These are phyloP conservation scores for Chamaea fasciata DNA, from an alignment of 2,113 vertebrate species.

Conservation along the genomic window DNA sequence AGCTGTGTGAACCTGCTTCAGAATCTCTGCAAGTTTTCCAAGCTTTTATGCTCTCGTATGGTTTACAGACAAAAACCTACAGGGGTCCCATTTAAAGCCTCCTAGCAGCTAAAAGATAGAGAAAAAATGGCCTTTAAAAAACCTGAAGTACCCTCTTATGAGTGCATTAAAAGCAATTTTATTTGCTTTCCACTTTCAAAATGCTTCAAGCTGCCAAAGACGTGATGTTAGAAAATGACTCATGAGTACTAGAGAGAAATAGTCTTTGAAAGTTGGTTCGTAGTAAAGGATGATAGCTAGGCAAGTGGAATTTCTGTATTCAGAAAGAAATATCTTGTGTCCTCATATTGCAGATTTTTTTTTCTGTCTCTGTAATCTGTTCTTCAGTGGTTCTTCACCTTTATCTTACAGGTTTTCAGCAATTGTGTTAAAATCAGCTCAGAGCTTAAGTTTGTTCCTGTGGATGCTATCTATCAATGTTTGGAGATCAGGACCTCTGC, in stretches of 20 bases:
- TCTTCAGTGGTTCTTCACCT: slow-evolving; percentile 29
- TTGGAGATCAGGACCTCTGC: neutral
- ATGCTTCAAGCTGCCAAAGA: slow-evolving; percentile 57
- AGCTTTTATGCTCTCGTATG: slow-evolving; percentile 65
- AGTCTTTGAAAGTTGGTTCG: slow-evolving; percentile 40
- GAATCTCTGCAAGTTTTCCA: slow-evolving; percentile 47
- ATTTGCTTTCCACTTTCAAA: slow-evolving; percentile 53
- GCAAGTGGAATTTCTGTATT: slow-evolving; percentile 12
- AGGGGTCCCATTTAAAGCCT: slow-evolving; percentile 69
- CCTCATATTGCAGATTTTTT: neutral
- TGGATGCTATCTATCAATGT: neutral
- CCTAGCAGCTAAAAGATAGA: slow-evolving; percentile 47
- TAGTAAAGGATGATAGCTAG: slow-evolving; percentile 16
- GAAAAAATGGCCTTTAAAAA: slow-evolving; percentile 58
- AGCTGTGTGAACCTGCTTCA: slow-evolving; percentile 50
- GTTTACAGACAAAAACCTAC: slow-evolving; percentile 70
- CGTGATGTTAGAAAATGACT: slow-evolving; percentile 36
- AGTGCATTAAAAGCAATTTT: slow-evolving; percentile 60
- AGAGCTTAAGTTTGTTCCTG: neutral
- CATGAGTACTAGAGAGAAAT: slow-evolving; percentile 20
- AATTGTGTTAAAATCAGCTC: neutral
- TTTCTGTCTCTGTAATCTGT: neutral
- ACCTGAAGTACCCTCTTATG: slow-evolving; percentile 61
- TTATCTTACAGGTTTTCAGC: slow-evolving; percentile 7
- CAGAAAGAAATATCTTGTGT: neutral